Percentiles rank a stretch among this genome's conserved stretches.
These are phyloP conservation scores for Thunnus thynnus DNA, from an alignment of 2,113 vertebrate species.

Conservation along the genomic window DNA sequence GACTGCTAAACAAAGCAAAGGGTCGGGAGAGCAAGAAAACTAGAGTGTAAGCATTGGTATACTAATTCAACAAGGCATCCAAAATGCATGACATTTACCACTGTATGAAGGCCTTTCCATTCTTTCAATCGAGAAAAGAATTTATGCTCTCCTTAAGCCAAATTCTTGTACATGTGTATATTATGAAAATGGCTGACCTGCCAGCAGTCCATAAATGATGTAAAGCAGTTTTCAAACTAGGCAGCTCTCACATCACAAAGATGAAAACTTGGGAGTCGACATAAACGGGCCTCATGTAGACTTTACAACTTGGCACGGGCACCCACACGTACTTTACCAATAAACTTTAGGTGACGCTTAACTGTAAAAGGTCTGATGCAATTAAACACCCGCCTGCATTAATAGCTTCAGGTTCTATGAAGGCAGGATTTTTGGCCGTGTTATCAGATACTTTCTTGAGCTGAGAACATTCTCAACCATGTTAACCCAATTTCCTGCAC, in stretches of 20 bases:
- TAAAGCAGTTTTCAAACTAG: conserved; percentile 53
- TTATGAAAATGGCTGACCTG: conserved; percentile 49
- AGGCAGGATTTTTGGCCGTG: conserved; percentile 29
- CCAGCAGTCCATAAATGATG: conserved; percentile 60
- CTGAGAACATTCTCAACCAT: conserved; percentile 60
- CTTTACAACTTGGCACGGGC: conserved; percentile 72
- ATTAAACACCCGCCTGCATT: conserved; percentile 59
- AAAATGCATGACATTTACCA: conserved; percentile 8
- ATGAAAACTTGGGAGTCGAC: conserved; percentile 63
- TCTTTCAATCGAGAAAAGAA: conserved; percentile 36
- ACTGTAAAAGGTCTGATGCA: conserved; percentile 65
- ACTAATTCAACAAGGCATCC: conserved; percentile 3
- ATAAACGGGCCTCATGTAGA: conserved; percentile 55
- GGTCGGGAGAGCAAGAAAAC: background rate
- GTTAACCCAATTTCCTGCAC: conserved; percentile 59
- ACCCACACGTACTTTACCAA: conserved; percentile 45
- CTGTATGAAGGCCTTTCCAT: conserved; percentile 13
- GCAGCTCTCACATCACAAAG: conserved; percentile 51
- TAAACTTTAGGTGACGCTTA: conserved; percentile 57
- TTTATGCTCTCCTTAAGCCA: conserved; percentile 22
- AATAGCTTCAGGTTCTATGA: conserved; percentile 27
- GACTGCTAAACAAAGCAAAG: conserved; percentile 15
- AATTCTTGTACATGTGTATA: conserved; percentile 33
- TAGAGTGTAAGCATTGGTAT: background rate
- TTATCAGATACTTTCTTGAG: conserved; percentile 57